phyloP scores from a whole-genome alignment of 2,113 vertebrate genomes.

The Ochotona curzoniae region DNA sequence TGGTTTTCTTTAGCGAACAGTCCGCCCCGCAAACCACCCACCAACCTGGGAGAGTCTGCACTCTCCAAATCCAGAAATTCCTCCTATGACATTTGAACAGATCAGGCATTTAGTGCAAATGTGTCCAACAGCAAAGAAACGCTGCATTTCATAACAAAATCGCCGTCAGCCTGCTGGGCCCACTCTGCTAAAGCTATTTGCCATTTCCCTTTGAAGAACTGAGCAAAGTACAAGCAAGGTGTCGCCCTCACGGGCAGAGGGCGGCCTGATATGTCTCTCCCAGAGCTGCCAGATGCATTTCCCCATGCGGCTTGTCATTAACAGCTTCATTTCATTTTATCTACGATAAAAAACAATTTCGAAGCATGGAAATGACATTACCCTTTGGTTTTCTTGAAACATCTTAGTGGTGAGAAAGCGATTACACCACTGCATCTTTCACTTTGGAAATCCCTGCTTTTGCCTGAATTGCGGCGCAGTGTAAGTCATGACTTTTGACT shows the following conservation, averaged over 20 bases:
- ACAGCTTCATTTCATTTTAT: conserved; percentile 74
- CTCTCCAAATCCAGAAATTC: conserved; percentile 8
- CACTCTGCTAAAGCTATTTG: conserved; percentile 77
- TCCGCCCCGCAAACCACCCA: neutral
- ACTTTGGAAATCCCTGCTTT: conserved; percentile 46
- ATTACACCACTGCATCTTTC: conserved; percentile 49
- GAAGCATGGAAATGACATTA: conserved; percentile 75
- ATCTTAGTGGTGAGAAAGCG: conserved; percentile 36
- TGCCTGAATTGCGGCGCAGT: conserved; percentile 39
- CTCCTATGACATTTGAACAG: conserved; percentile 14
- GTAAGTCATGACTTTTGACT: conserved; percentile 51
- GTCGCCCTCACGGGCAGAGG: conserved; percentile 30
- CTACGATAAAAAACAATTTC: conserved; percentile 58
- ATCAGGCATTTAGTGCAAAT: conserved; percentile 44
- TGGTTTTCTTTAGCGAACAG: conserved; percentile 25
- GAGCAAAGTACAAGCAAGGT: conserved; percentile 71
- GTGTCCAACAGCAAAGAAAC: conserved; percentile 21
- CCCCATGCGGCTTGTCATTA: conserved; percentile 66
- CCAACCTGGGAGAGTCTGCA: neutral
- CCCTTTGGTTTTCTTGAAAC: conserved; percentile 40
- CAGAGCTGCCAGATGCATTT: conserved; percentile 65
- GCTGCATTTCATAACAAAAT: conserved; percentile 17
- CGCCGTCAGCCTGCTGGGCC: neutral
- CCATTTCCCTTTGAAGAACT: conserved; percentile 71
- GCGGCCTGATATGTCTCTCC: neutral